phyloP scores from a whole-genome alignment of 2,888 invertebrate species.

The Thera britannica region DNA sequence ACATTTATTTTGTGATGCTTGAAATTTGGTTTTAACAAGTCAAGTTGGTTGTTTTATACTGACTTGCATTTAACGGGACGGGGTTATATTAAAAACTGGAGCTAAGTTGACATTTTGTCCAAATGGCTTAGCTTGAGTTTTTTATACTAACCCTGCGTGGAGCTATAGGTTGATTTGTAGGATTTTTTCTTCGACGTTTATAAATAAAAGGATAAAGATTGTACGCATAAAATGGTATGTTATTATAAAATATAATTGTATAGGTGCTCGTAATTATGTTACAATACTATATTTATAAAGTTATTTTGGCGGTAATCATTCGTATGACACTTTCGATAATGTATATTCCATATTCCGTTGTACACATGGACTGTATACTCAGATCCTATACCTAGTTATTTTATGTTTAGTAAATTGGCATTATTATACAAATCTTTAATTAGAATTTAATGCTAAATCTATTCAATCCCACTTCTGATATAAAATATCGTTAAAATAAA shows the following conservation, averaged over 20 bases:
- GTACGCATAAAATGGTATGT: conserved; percentile 32
- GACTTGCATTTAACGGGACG: not conserved
- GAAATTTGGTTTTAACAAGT: conserved; percentile 11
- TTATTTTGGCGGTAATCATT: conserved; percentile 11
- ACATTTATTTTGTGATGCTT: conserved; percentile 18
- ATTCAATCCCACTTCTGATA: conserved; percentile 23
- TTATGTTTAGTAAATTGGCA: conserved; percentile 27
- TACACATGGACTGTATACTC: conserved; percentile 20
- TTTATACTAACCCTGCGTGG: conserved; percentile 5
- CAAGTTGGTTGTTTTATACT: conserved; percentile 12
- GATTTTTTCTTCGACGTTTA: conserved; percentile 18
- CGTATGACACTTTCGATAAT: conserved; percentile 12
- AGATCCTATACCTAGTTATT: not conserved
- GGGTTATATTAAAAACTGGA: conserved; percentile 2
- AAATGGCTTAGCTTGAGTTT: not conserved
- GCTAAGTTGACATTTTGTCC: conserved; percentile 3
- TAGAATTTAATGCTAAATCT: conserved; percentile 17
- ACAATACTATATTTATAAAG: conserved; percentile 2
- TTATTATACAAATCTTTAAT: conserved; percentile 13
- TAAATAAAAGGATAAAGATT: conserved; percentile 23
- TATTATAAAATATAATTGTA: conserved; percentile 17
- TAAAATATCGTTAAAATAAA: conserved; percentile 14
- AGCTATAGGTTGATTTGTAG: conserved; percentile 5
- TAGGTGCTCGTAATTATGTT: conserved; percentile 2
- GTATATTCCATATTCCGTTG: conserved; percentile 9